Evolutionary conservation across 2,888 invertebrate species (phyloP).

Genomic region (Azorinus chamasolen): DNA sequence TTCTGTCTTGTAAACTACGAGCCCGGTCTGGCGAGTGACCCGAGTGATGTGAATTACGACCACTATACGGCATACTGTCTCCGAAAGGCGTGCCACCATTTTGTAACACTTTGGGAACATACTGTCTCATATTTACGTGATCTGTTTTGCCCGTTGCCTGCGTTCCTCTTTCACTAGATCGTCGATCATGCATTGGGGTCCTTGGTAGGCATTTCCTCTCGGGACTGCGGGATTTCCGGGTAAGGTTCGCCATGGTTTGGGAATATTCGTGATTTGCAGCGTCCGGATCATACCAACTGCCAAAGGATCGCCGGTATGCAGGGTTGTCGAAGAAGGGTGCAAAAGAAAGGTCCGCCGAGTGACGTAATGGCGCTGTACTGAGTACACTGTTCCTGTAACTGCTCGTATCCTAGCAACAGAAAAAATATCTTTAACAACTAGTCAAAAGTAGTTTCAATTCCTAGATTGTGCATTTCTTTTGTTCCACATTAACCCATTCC

Average conservation of each 20-base stretch:
- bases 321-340: conserved; percentile 36
- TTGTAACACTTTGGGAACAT: conserved; percentile 19
- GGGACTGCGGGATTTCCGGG: conserved; percentile 22
- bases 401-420: too few species aligned
- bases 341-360: too few species aligned
- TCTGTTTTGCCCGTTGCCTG: not conserved
- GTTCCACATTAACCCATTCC: too few species aligned
- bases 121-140: conserved; percentile 21
- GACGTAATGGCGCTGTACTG: too few species aligned
- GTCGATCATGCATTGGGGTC: conserved; percentile 3
- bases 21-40: too few species aligned
- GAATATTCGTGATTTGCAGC: conserved; percentile 43
- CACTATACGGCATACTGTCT: too few species aligned
- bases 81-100: not conserved
- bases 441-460: too few species aligned
- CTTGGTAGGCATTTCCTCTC: conserved; percentile 34
- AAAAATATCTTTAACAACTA: too few species aligned
- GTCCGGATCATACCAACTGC: conserved; percentile 52
- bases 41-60: too few species aligned
- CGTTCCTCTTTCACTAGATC: not conserved
- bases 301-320: conserved; percentile 44
- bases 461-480: too few species aligned
- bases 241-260: conserved; percentile 44
- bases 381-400: too few species aligned
- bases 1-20: too few species aligned